Evolutionary conservation across 1,140 invertebrate genomes (phyloP).

Genomic region (Caenorhabditis tropicalis): DNA sequence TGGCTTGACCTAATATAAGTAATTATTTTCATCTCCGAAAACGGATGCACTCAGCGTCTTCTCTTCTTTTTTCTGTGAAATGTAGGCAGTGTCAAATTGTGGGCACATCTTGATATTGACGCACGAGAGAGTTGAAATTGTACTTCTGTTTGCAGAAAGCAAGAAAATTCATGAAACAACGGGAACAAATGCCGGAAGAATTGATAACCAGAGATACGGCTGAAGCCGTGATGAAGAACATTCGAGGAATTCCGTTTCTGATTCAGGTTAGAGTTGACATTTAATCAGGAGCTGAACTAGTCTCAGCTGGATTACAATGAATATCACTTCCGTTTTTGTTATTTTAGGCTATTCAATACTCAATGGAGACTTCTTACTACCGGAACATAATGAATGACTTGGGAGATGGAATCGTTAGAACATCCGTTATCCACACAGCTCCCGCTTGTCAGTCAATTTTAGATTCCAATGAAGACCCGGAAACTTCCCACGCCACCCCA

Average conservation of each 20-base stretch:
- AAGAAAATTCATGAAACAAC: slow-evolving; percentile 21
- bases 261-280: slow-evolving; percentile 35
- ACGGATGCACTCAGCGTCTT: neutral
- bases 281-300: neutral
- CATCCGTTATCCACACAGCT: slow-evolving; percentile 54
- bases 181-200: slow-evolving; percentile 2
- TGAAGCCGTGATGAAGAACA: slow-evolving; percentile 55
- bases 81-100: neutral
- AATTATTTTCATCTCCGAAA: neutral
- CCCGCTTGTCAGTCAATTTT: slow-evolving; percentile 49
- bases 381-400: slow-evolving; percentile 47
- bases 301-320: no score
- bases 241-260: slow-evolving; percentile 53
- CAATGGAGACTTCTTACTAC: slow-evolving; percentile 52
- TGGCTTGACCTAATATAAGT: no score
- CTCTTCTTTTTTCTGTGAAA: neutral
- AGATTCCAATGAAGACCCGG: slow-evolving; percentile 40
- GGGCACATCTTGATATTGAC: neutral
- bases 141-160: slow-evolving; percentile 29
- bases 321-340: neutral
- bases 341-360: slow-evolving; percentile 54
- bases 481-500: neutral
- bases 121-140: neutral
- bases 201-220: slow-evolving; percentile 46
- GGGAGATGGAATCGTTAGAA: slow-evolving; percentile 49